Conservation (phyloP, 2,797 vertebrate genomes). For the Leptoclinus maculatus region DNA sequence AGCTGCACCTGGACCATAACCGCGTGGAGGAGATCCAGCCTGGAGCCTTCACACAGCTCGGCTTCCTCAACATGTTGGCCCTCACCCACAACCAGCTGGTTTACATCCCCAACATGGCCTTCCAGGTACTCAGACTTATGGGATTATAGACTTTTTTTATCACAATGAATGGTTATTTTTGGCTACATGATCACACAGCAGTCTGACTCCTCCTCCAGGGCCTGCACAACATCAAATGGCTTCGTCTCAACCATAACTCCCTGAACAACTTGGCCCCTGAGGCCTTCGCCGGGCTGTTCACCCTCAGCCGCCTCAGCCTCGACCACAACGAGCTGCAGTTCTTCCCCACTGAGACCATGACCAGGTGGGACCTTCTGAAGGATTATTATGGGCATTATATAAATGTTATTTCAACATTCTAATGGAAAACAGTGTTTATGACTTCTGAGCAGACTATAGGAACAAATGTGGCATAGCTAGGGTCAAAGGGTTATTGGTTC, state of each 20-base stretch:
- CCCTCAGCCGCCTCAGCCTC: constrained; percentile 87
- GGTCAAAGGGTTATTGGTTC: background rate
- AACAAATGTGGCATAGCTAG: background rate
- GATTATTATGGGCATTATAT: background rate
- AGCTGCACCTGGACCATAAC: constrained; percentile 88
- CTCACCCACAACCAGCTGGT: constrained; percentile 90
- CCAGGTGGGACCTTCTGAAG: constrained; percentile 70
- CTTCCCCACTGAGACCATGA: constrained; percentile 87
- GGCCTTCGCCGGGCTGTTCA: constrained; percentile 88
- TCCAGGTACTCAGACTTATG: constrained; percentile 76
- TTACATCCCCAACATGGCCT: constrained; percentile 93
- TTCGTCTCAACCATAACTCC: constrained; percentile 89
- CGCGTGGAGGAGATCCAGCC: constrained; percentile 91
- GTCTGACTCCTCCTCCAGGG: constrained; percentile 76
- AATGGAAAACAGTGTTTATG: background rate
- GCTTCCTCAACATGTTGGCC: constrained; percentile 86
- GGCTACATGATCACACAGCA: background rate
- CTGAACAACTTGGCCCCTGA: constrained; percentile 90
- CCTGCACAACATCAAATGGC: constrained; percentile 86
- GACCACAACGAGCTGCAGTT: constrained; percentile 94
- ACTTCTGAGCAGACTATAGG: background rate
- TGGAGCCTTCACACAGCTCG: constrained; percentile 89
- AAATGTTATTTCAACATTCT: background rate
- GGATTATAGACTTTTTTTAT: background rate
- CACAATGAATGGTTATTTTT: background rate